phyloP scores from a whole-genome alignment of 53 echinoderm and acorn worm genomes.

The Zoroaster sp. region DNA sequence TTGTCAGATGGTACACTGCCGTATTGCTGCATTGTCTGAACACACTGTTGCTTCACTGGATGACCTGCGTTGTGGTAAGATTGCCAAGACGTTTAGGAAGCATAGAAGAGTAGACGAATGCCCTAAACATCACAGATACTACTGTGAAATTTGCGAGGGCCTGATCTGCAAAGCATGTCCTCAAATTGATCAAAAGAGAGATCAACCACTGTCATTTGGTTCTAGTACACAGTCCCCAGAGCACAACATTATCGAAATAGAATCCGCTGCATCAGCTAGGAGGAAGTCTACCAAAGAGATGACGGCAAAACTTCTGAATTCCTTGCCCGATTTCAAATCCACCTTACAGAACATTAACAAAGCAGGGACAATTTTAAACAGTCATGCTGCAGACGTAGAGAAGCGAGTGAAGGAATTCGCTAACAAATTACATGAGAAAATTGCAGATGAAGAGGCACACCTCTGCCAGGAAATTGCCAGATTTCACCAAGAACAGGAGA shows the following conservation, averaged over 20 bases:
- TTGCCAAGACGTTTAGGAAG: neutral
- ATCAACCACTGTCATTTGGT: neutral
- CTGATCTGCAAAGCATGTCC: neutral
- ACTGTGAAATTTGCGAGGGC: neutral
- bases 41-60: neutral
- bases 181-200: neutral
- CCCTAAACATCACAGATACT: neutral
- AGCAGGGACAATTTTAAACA: too few species aligned
- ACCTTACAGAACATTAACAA: too few species aligned
- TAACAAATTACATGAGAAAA: too few species aligned
- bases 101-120: neutral
- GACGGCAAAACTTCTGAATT: too few species aligned
- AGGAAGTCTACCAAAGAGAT: too few species aligned
- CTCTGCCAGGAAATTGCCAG: too few species aligned
- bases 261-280: too few species aligned
- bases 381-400: too few species aligned
- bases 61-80: neutral
- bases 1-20: neutral
- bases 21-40: neutral
- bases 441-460: too few species aligned
- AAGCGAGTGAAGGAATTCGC: too few species aligned
- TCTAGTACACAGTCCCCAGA: neutral
- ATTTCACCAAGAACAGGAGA: too few species aligned
- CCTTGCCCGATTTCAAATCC: too few species aligned
- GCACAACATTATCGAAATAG: neutral